Evolutionary conservation across 2,797 vertebrate species (phyloP).

Genomic region (Sebastolobus alascanus): DNA sequence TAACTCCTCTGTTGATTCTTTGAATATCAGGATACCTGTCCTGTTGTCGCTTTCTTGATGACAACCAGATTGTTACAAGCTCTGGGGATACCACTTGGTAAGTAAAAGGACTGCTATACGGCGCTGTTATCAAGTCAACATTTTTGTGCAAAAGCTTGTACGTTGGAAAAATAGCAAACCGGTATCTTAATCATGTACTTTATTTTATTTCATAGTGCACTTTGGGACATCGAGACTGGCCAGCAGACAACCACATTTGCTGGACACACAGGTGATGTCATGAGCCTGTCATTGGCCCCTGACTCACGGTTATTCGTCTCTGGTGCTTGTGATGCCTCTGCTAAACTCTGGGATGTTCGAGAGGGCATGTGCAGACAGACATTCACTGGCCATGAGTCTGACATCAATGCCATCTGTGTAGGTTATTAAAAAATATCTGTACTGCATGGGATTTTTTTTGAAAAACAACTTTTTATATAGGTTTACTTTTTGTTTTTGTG

Average conservation of each 20-base stretch:
- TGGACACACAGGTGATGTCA: constrained; percentile 98
- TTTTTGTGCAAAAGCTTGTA: background rate
- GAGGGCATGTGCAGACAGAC: constrained; percentile 99
- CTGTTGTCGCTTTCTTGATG: constrained; percentile 99
- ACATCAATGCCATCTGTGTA: constrained; percentile 99
- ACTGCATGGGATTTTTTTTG: background rate
- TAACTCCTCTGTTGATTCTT: constrained; percentile 22
- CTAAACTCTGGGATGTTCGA: constrained; percentile 98
- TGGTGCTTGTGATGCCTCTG: constrained; percentile 98
- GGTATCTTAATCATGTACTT: background rate
- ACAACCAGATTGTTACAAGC: constrained; percentile 99
- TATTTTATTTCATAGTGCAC: constrained; percentile 85
- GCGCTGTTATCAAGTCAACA: background rate
- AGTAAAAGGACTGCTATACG: constrained; percentile 58
- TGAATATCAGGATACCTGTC: constrained; percentile 93
- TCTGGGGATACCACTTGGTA: constrained; percentile 99
- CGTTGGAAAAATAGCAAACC: background rate
- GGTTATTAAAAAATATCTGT: constrained; percentile 55
- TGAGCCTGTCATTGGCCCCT: constrained; percentile 97
- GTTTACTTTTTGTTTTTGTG: background rate
- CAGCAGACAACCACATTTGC: constrained; percentile 99
- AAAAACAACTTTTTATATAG: background rate
- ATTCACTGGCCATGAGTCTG: constrained; percentile 98
- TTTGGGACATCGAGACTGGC: constrained; percentile 99
- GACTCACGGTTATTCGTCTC: constrained; percentile 97